Percentiles rank a stretch among this genome's conserved stretches.
These are phyloP conservation scores for Leptarthrus brevirostris DNA, from an alignment of 2,888 invertebrate genomes.

Conservation along the genomic window DNA sequence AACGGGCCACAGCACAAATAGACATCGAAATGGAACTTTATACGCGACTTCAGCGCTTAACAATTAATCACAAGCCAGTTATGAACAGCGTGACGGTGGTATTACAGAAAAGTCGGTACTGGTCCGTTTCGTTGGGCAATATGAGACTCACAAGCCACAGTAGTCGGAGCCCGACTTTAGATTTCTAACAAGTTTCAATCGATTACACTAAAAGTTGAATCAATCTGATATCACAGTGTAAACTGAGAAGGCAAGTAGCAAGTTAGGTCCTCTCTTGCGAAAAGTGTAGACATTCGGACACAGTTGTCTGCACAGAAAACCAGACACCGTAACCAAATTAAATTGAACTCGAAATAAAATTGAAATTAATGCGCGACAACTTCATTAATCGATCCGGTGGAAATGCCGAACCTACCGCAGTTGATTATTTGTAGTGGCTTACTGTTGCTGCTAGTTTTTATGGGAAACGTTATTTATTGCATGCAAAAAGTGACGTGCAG, in stretches of 20 bases:
- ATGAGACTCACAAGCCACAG: too few species aligned
- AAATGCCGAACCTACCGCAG: background rate
- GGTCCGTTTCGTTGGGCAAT: background rate
- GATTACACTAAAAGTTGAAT: background rate
- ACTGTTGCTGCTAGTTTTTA: slow-evolving; percentile 36
- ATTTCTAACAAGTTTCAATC: slow-evolving; percentile 27
- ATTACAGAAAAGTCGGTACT: background rate
- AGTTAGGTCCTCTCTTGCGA: background rate
- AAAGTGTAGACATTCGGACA: background rate
- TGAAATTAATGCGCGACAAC: slow-evolving; percentile 44
- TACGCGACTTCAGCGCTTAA: background rate
- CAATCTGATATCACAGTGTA: background rate
- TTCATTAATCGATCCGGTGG: slow-evolving; percentile 27
- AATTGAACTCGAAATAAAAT: background rate
- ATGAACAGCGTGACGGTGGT: background rate
- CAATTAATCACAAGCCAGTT: slow-evolving; percentile 29
- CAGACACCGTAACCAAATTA: slow-evolving; percentile 9
- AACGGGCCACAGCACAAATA: background rate
- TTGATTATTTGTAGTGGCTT: slow-evolving; percentile 28
- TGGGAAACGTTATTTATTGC: slow-evolving; percentile 43
- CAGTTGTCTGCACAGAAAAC: background rate
- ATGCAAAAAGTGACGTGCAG: background rate
- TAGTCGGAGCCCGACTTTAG: too few species aligned
- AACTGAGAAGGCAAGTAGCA: too few species aligned
- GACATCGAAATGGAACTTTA: background rate